Percentiles rank a stretch among this genome's conserved stretches.
phyloP scores from a whole-genome alignment of 2,797 vertebrate genomes.

The Gallinago stenura region DNA sequence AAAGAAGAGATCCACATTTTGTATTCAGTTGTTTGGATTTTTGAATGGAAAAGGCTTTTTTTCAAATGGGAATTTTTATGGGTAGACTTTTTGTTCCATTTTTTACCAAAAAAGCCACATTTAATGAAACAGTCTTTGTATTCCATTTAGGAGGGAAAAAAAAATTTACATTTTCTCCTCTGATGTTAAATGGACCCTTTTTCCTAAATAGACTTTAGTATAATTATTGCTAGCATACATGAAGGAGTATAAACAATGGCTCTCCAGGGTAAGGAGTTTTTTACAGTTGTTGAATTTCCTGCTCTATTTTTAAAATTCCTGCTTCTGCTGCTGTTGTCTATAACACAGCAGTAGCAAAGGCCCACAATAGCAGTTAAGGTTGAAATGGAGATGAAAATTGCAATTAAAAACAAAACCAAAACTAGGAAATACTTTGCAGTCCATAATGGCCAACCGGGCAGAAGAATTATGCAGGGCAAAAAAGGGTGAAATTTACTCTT shows the following conservation, averaged over 20 bases:
- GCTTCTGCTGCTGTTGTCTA: neutral
- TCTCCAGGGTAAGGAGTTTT: slow-evolving; percentile 12
- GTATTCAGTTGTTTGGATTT: neutral
- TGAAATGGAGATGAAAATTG: slow-evolving; percentile 12
- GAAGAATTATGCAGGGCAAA: neutral
- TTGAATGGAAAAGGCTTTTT: neutral
- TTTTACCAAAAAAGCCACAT: slow-evolving; percentile 42
- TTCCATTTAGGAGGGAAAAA: neutral
- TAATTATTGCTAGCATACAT: slow-evolving; percentile 45
- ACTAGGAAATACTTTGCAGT: neutral
- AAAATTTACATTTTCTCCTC: slow-evolving; percentile 18
- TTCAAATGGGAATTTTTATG: slow-evolving; percentile 29
- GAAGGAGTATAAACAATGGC: slow-evolving; percentile 36
- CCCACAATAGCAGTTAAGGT: neutral
- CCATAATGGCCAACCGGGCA: neutral
- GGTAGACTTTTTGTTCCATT: slow-evolving; percentile 28
- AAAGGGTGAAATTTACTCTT: neutral
- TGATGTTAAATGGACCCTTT: neutral
- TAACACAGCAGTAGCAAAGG: slow-evolving; percentile 27
- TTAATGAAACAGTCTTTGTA: slow-evolving; percentile 49
- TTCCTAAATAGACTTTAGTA: slow-evolving; percentile 1
- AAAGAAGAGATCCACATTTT: neutral
- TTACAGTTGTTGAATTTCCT: slow-evolving; percentile 35
- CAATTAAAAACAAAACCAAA: slow-evolving; percentile 3
- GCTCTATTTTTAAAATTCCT: slow-evolving; percentile 48